These are phyloP conservation scores for Vidua chalybeata DNA, from an alignment of 2,113 vertebrate species.

Conservation along the genomic window DNA sequence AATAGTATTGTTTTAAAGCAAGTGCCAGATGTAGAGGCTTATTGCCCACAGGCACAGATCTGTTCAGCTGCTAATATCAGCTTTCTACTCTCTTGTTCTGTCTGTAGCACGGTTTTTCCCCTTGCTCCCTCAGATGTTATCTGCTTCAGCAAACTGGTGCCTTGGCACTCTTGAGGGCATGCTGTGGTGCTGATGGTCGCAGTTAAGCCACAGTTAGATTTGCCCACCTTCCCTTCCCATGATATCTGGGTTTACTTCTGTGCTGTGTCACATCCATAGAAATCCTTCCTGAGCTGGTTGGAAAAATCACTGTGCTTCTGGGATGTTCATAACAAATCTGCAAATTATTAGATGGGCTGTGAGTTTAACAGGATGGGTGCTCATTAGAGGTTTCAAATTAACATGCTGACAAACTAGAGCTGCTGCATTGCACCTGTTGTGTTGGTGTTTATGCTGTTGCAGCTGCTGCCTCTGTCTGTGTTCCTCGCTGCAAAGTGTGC, in stretches of 20 bases:
- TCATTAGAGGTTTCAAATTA: not conserved
- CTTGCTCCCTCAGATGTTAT: not conserved
- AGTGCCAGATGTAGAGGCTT: slow-evolving; percentile 49
- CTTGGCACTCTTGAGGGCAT: not conserved
- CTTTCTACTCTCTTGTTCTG: not conserved
- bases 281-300: not conserved
- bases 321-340: not conserved
- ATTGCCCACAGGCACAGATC: slow-evolving; percentile 35
- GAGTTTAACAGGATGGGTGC: not conserved
- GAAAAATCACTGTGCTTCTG: not conserved
- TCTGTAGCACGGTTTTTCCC: not conserved
- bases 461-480: not conserved
- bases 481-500: not conserved
- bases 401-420: slow-evolving; percentile 16
- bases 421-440: slow-evolving; percentile 24
- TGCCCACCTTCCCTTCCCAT: not conserved
- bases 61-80: slow-evolving; percentile 59
- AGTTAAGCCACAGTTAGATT: not conserved
- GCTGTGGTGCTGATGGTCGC: not conserved
- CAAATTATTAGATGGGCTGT: not conserved
- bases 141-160: not conserved
- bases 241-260: not conserved
- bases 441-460: not conserved
- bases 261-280: not conserved
- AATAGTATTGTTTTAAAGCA: slow-evolving; percentile 56